phyloP scores from a whole-genome alignment of 2,888 invertebrate species.

The Dendrolimus houi region DNA sequence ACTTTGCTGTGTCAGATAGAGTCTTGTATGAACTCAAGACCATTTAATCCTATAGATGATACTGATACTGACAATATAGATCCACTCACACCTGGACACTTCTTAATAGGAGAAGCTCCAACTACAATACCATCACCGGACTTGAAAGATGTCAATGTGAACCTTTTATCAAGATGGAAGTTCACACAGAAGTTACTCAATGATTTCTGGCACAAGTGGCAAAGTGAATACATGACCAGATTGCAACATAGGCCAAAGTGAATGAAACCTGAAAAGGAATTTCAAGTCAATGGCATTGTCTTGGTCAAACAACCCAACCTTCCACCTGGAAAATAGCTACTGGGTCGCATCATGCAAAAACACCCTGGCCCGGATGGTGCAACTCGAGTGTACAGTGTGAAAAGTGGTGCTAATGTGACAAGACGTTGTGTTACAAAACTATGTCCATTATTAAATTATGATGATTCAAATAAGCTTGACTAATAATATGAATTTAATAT shows the following conservation, averaged over 20 bases:
- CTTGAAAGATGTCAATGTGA: slow-evolving; percentile 4
- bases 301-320: slow-evolving; percentile 5
- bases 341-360: slow-evolving; percentile 12
- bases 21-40: not conserved
- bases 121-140: slow-evolving; percentile 12
- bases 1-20: not conserved
- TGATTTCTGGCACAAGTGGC: slow-evolving; percentile 17
- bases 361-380: slow-evolving; percentile 8
- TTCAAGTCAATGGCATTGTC: too few relatives aligned
- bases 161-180: slow-evolving; percentile 14
- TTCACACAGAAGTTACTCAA: slow-evolving; percentile 10
- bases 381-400: slow-evolving; percentile 1
- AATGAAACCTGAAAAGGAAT: too few relatives aligned
- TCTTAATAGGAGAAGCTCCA: slow-evolving; percentile 1
- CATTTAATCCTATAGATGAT: not conserved
- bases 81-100: slow-evolving; percentile 16
- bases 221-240: slow-evolving; percentile 13
- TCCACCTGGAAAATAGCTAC: slow-evolving; percentile 14
- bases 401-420: too few relatives aligned
- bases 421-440: too few relatives aligned
- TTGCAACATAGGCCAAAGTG: too few relatives aligned
- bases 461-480: too few relatives aligned
- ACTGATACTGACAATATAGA: not conserved
- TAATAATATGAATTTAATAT: too few relatives aligned
- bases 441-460: too few relatives aligned